A percentile compares a stretch with the other conserved stretches of the same genome.
Conservation (phyloP, 2,888 invertebrate species). For the Drosophila anceps region DNA sequence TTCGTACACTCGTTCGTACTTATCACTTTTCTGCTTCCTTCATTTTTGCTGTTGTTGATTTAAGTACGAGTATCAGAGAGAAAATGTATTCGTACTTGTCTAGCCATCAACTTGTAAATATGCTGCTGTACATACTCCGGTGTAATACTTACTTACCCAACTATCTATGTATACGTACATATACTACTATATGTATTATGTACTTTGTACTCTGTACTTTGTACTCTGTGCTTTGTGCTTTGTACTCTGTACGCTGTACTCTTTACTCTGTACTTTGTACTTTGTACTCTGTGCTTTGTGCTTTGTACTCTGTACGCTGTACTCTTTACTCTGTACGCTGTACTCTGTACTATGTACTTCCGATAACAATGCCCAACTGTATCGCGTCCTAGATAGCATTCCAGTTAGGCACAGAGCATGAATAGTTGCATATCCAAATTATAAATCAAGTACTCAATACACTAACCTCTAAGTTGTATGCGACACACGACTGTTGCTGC, state of each 20-base stretch:
- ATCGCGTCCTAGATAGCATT: conserved; percentile 23
- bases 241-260: conserved; percentile 12
- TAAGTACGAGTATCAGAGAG: conserved; percentile 16
- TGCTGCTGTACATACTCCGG: conserved; percentile 45
- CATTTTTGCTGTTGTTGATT: too few species aligned
- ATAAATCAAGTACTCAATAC: conserved; percentile 13
- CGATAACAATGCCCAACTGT: conserved; percentile 33
- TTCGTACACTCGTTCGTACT: conserved; percentile 1
- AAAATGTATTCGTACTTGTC: conserved; percentile 40
- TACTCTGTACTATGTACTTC: conserved; percentile 11
- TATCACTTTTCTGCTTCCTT: neutral
- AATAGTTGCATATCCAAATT: conserved; percentile 45
- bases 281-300: conserved; percentile 7
- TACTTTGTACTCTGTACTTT: neutral
- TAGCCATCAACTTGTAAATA: conserved; percentile 35
- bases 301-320: conserved; percentile 5
- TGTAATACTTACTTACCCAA: conserved; percentile 1
- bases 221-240: neutral
- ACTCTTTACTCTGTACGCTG: conserved; percentile 9
- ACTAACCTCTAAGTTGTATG: conserved; percentile 19
- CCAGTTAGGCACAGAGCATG: conserved; percentile 46
- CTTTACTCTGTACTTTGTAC: conserved; percentile 7
- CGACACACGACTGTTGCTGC: conserved; percentile 51
- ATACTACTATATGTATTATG: conserved; percentile 1
- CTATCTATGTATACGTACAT: neutral